Base-by-base conservation (phyloP, 1,140 invertebrate genomes). In the Mactra quadrangularis region DNA sequence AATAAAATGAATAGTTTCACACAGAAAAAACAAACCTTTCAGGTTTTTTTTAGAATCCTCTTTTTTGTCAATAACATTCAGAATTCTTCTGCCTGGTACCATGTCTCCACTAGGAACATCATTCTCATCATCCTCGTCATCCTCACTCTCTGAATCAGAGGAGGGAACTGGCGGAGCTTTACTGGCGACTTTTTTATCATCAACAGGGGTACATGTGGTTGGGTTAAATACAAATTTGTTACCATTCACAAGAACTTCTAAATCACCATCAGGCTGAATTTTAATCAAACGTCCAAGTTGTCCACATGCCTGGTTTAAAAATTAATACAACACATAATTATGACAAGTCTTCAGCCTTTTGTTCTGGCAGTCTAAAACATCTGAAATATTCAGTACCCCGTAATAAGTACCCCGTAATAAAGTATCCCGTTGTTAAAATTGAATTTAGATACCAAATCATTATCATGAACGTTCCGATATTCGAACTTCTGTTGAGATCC, bases 191-290 rank as follows among this genome's bases (percentile, higher is more conserved):
- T 50, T 52, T 0, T 22, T 33, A 35, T 82, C 78, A 45, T 35
- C 22, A 13, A 72, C 52, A 0, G 68, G 38, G 22, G 7, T 15
- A 31, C 78, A 82, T 29, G 64, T 33, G 3, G 68, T 45, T 50
- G 78, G 78, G 35, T 31, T 82, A 27, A 82, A 60, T 11, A 45
- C 62, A 35, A 55, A 62, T 19, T 57, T 59, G 53, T 71, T 72
- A 6, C 59, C 57, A 13, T 66, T 41, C 22, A 82, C 55, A 0
- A 82, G 27, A 17, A 82, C 68, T 25, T 45, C 27, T 38, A 82
- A 47, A 33, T 82, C 78, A n/a, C 78, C 78, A 59, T 82, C 78
- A 29, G 13, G 11, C 19, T 47, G 53, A 19, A 82, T 72, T n/a
- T 60, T 59, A 13, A 82, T 7, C 4, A 82, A 25, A 19, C 78